Evolutionary conservation across 2,888 invertebrate genomes (phyloP), one percentile per base, ranked within the genome.

Genomic region (Eupithecia insigniata): DNA sequence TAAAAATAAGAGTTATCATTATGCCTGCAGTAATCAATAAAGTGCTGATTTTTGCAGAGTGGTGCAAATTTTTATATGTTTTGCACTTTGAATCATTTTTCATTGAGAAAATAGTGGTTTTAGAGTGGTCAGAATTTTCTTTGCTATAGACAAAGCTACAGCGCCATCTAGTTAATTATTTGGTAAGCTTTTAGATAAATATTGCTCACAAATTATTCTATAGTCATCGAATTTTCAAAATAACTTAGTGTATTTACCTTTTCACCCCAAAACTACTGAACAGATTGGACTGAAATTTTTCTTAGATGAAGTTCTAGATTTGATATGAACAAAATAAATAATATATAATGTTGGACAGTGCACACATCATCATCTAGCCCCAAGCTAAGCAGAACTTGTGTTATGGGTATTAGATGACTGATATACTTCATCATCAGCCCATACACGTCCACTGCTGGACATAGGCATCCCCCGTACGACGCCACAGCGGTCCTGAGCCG

Each of bases 131-230:
- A 6, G 8, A 64, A 36, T 16, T 64, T 36, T 36, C n/a, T 36
- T 64, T 22, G 7, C 2, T 26, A 22, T 16, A 22, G 22, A 26
- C 14, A 22, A 0, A 26, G 6, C 14, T 58, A 22, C 16, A 71
- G 60, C 74, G 71, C 71, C 74, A 69, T 74, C 74, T 74, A 58
- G 26, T n/a, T 18, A 5, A 34, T 22, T 26, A 4, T 14, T 34
- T 2, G 14, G 3, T 34, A 62, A 34, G 34, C 4, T 2, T 55
- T 22, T 55, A 8, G 7, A n/a, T 0, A 22, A 8, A 51, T 8
- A 51, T 10, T 51, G 46, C 26, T 55, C 26, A 8, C 14, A 55
- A 26, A 12, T 28, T 58, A 58, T 10, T 8, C n/a, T n/a, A n/a
- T n/a, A 18, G 18, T 22, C 30, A 60, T 30, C 30, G 26, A 1